Evolutionary conservation across 2,113 vertebrate genomes (phyloP).

Genomic region (Rhinichthys klamathensis): DNA sequence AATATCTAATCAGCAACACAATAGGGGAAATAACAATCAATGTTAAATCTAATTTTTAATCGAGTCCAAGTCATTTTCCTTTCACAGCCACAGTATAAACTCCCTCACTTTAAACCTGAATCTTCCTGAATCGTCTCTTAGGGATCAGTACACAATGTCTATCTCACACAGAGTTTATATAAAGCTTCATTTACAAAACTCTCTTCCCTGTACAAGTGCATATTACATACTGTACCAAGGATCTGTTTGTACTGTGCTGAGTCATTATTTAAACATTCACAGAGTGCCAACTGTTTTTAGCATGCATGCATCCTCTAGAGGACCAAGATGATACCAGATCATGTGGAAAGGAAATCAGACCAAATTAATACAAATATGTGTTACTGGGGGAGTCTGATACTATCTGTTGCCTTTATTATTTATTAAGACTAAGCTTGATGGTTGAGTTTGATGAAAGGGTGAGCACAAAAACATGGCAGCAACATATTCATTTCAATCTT

Average conservation of each 20-base stretch:
- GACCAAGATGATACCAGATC: conserved; percentile 18
- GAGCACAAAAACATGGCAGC: neutral
- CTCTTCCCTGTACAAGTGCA: neutral
- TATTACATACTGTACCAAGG: conserved; percentile 34
- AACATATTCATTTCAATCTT: neutral
- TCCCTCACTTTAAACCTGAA: conserved; percentile 13
- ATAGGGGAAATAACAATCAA: neutral
- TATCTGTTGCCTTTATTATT: conserved; percentile 8
- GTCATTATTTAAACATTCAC: conserved; percentile 42
- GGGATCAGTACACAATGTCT: neutral
- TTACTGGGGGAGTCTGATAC: conserved; percentile 31
- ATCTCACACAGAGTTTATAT: neutral
- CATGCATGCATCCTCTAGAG: conserved; percentile 36
- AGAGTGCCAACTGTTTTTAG: conserved; percentile 15
- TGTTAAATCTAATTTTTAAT: neutral
- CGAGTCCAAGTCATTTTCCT: neutral
- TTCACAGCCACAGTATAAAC: neutral
- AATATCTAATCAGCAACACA: neutral
- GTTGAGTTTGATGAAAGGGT: neutral
- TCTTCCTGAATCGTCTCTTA: neutral
- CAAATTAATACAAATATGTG: conserved; percentile 31
- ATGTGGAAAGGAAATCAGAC: conserved; percentile 2
- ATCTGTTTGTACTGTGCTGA: conserved; percentile 37
- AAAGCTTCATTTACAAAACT: conserved; percentile 27
- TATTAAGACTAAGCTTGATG: neutral